phyloP scores from a whole-genome alignment of 2,797 vertebrate genomes.

The Falco biarmicus region DNA sequence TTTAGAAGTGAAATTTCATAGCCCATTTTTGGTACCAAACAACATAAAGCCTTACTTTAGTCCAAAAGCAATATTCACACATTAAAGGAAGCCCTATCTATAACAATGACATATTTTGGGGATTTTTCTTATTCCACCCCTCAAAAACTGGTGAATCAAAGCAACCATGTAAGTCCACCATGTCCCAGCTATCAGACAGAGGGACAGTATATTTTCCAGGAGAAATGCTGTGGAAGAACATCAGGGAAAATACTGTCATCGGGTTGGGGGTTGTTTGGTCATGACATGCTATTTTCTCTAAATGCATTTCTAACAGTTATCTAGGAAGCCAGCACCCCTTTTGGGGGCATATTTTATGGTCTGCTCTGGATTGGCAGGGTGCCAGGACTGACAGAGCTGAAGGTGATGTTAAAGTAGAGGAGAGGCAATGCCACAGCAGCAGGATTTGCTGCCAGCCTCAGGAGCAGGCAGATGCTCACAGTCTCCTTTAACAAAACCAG shows the following conservation, averaged over 20 bases:
- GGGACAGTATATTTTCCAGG: not conserved
- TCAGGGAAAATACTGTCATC: not conserved
- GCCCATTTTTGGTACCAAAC: not conserved
- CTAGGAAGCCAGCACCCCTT: not conserved
- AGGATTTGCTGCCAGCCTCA: fast-evolving
- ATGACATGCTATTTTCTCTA: not conserved
- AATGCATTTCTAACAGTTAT: not conserved
- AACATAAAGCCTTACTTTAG: not conserved
- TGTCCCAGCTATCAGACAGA: not conserved
- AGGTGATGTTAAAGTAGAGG: not conserved
- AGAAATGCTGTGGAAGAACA: not conserved
- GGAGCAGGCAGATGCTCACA: not conserved
- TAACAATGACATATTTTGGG: fast-evolving
- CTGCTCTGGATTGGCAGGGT: not conserved
- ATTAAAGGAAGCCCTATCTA: fast-evolving
- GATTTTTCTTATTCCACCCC: fast-evolving
- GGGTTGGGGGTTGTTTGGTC: not conserved
- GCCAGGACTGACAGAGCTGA: not conserved
- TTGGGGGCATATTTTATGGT: not conserved
- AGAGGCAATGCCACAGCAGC: fast-evolving
- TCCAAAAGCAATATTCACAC: not conserved
- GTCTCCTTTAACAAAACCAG: not conserved
- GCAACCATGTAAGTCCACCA: not conserved
- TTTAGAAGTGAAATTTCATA: not conserved
- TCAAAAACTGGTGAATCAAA: not conserved